Evolutionary conservation across 2,797 vertebrate genomes (phyloP).

Genomic region (Ctenochaetus hawaiiensis): DNA sequence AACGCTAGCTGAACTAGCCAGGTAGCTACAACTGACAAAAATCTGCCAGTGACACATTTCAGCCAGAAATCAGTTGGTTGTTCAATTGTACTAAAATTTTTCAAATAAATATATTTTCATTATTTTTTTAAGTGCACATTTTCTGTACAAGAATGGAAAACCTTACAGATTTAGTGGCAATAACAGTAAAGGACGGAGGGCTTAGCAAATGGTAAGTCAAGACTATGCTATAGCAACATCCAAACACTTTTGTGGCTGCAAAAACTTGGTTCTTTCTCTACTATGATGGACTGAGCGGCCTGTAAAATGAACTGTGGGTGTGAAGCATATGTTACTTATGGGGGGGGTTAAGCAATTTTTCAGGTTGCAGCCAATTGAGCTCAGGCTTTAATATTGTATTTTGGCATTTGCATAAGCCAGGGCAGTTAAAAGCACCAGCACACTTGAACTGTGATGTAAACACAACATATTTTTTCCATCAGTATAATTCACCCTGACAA

Average conservation of each 20-base stretch:
- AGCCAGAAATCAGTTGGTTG: too few relatives aligned
- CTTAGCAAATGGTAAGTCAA: not conserved
- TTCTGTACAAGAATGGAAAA: not conserved
- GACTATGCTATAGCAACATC: not conserved
- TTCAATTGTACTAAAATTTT: too few relatives aligned
- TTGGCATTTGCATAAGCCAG: conserved; percentile 5
- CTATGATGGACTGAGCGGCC: not conserved
- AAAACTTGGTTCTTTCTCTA: not conserved
- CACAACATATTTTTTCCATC: conserved; percentile 17
- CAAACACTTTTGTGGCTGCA: not conserved
- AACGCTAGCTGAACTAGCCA: too few relatives aligned
- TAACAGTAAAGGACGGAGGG: not conserved
- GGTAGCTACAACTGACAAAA: too few relatives aligned
- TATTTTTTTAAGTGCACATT: not conserved
- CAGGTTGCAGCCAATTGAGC: conserved; percentile 11
- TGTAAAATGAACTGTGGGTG: not conserved
- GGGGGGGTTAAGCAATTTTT: conserved; percentile 1
- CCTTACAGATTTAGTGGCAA: not conserved
- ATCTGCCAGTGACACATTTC: too few relatives aligned
- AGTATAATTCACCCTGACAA: conserved; percentile 53
- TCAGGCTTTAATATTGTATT: not conserved
- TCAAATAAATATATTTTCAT: too few relatives aligned
- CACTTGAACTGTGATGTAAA: conserved; percentile 30
- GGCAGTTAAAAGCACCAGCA: conserved; percentile 23
- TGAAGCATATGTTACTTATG: conserved; percentile 1